phyloP scores from a whole-genome alignment of 2,888 invertebrate species.

The Cerastoderma edule region DNA sequence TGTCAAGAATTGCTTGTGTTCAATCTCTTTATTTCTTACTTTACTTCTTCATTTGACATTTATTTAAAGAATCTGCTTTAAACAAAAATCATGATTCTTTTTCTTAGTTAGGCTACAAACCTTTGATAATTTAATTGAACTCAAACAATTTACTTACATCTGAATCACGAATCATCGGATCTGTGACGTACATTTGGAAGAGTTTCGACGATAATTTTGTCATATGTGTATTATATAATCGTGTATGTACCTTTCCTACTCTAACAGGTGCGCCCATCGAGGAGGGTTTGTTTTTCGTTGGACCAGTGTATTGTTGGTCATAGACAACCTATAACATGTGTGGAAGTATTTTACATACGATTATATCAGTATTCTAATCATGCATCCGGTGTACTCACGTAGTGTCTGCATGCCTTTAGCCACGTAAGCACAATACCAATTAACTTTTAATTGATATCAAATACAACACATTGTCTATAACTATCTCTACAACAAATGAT shows the following conservation, averaged over 20 bases:
- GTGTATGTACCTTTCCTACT: neutral
- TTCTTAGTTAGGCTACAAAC: too few relatives aligned
- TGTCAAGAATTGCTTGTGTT: too few relatives aligned
- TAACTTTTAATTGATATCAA: neutral
- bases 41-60: too few relatives aligned
- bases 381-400: conserved; percentile 6
- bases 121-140: too few relatives aligned
- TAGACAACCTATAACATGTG: conserved; percentile 4
- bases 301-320: conserved; percentile 38
- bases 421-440: neutral
- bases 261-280: conserved; percentile 28
- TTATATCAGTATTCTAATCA: conserved; percentile 16
- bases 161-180: too few relatives aligned
- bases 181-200: too few relatives aligned
- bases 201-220: too few relatives aligned
- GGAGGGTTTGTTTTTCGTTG: conserved; percentile 27
- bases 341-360: conserved; percentile 30
- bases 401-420: conserved; percentile 18
- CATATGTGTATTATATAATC: too few relatives aligned
- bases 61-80: too few relatives aligned
- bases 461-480: conserved; percentile 11
- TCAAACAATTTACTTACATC: too few relatives aligned
- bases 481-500: conserved; percentile 12
- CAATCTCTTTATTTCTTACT: too few relatives aligned
- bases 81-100: too few relatives aligned